Conservation (phyloP, 2,797 vertebrate genomes). For the Emydoidea blandingii region DNA sequence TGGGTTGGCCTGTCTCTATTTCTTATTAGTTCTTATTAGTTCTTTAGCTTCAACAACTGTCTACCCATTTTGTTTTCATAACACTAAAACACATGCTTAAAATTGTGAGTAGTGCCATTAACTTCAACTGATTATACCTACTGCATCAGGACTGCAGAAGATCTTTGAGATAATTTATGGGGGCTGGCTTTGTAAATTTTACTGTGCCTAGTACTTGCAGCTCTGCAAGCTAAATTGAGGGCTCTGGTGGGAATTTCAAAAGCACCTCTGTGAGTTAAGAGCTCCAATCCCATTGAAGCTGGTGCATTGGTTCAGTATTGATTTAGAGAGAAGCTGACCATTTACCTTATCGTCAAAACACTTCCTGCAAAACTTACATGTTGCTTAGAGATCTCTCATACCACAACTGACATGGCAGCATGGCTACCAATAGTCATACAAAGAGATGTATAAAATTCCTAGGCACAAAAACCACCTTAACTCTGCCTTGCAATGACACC, state of each 20-base stretch:
- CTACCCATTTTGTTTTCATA: background rate
- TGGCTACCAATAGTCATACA: background rate
- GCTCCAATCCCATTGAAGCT: background rate
- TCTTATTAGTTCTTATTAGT: background rate
- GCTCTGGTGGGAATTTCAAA: background rate
- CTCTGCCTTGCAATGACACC: background rate
- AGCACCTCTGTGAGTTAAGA: background rate
- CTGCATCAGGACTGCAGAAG: background rate
- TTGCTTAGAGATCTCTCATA: background rate
- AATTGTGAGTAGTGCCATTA: background rate
- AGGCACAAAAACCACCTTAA: background rate
- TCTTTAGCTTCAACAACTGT: background rate
- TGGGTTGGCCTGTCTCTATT: background rate
- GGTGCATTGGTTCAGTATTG: rapidly evolving
- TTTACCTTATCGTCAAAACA: background rate
- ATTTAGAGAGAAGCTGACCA: rapidly evolving
- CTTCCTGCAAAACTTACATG: rapidly evolving
- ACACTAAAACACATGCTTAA: background rate
- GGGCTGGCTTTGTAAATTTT: constrained; percentile 4
- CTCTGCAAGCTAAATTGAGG: constrained; percentile 6
- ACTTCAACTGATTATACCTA: background rate
- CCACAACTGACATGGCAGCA: background rate
- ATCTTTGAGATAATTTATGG: background rate
- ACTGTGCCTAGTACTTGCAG: background rate
- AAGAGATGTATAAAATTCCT: background rate